Conservation (phyloP, 2,797 vertebrate species). For the Heliangelus exortis region DNA sequence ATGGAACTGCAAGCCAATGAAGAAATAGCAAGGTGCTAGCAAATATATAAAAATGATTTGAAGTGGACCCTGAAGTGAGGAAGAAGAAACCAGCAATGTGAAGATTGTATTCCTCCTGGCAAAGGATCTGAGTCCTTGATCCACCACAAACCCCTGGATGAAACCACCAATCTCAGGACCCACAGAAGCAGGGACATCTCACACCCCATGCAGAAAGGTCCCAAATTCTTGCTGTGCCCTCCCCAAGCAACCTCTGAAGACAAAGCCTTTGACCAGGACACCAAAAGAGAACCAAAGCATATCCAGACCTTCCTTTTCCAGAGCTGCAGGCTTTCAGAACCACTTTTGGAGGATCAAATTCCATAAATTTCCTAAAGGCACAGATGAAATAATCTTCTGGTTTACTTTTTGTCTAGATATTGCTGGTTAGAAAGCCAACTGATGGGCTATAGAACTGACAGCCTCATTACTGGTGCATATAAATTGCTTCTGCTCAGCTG, state of each 20-base stretch:
- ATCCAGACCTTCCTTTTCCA: neutral
- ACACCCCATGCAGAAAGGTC: neutral
- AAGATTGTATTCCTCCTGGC: neutral
- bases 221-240: neutral
- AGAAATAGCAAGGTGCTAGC: neutral
- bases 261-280: neutral
- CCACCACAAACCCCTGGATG: neutral
- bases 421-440: neutral
- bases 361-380: neutral
- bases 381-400: neutral
- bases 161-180: neutral
- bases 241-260: neutral
- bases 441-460: constrained; percentile 25
- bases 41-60: neutral
- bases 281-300: neutral
- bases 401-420: neutral
- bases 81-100: neutral
- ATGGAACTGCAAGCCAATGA: neutral
- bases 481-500: constrained; percentile 49
- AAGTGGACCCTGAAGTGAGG: neutral
- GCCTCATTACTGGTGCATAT: neutral
- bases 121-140: neutral
- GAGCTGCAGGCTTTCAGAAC: neutral
- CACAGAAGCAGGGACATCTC: neutral
- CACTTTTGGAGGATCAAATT: neutral